Conservation (phyloP, 2,113 vertebrate species). For the Nesospiza acunhae region DNA sequence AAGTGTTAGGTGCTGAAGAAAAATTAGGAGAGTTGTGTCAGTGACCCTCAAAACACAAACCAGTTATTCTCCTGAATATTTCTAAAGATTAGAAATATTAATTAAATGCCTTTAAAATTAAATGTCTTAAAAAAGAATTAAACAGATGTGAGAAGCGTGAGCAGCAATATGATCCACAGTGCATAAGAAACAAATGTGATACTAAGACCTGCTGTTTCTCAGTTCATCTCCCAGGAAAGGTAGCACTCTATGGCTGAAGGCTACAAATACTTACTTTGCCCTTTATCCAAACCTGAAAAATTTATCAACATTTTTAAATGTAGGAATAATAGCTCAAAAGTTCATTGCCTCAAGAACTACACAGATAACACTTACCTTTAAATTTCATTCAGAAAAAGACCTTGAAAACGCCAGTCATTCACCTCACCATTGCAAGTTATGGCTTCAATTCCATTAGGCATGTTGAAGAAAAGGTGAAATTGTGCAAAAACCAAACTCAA, state of each 20-base stretch:
- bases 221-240: neutral
- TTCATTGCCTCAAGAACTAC: neutral
- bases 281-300: neutral
- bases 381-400: neutral
- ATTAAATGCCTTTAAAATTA: neutral
- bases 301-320: neutral
- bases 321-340: neutral
- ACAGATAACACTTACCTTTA: neutral
- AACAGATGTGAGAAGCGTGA: conserved; percentile 27
- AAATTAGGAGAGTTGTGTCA: neutral
- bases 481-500: neutral
- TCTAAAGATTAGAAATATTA: neutral
- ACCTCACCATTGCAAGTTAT: neutral
- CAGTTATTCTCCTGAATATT: conserved; percentile 33
- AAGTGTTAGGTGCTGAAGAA: conserved; percentile 9
- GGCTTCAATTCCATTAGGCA: neutral
- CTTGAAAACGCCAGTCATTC: neutral
- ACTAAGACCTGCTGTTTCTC: neutral
- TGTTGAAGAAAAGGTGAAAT: neutral
- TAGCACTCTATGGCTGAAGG: neutral
- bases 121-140: neutral
- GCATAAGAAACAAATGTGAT: neutral
- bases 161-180: neutral
- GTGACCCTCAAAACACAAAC: conserved; percentile 19
- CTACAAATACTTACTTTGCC: neutral